These are phyloP conservation scores for Lordiphosa clarofinis DNA, from an alignment of 1,140 invertebrate genomes.

Conservation along the genomic window DNA sequence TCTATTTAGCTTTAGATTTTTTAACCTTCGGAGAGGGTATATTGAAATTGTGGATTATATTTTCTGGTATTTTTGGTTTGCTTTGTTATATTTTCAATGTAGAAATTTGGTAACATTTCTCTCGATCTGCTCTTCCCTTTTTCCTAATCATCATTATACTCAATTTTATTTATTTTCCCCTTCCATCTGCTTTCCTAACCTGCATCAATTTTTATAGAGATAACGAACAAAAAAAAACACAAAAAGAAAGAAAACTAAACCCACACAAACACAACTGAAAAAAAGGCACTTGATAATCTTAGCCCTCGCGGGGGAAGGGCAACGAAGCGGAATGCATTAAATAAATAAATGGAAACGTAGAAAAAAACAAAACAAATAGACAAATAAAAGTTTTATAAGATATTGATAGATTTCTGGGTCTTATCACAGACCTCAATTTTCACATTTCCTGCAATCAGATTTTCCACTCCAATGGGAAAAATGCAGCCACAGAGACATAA, in stretches of 20 bases:
- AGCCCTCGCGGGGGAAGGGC: not conserved
- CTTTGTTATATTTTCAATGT: too few species aligned
- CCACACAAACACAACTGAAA: too few species aligned
- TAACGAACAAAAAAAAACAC: slow-evolving; percentile 12
- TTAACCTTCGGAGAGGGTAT: too few species aligned
- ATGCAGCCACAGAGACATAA: slow-evolving; percentile 5
- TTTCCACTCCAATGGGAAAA: slow-evolving; percentile 46
- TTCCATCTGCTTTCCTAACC: slow-evolving; percentile 40
- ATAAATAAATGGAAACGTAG: slow-evolving; percentile 37
- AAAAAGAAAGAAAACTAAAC: too few species aligned
- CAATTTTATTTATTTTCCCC: slow-evolving; percentile 1
- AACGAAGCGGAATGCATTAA: slow-evolving; percentile 14
- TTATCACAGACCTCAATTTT: slow-evolving; percentile 27
- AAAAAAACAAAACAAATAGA: not conserved
- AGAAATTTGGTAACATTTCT: too few species aligned
- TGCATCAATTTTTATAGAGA: slow-evolving; percentile 53
- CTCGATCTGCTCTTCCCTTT: too few species aligned
- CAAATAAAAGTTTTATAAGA: slow-evolving; percentile 4
- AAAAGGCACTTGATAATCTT: slow-evolving; percentile 52
- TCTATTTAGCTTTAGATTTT: too few species aligned
- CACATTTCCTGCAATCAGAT: slow-evolving; percentile 32
- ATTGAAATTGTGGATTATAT: too few species aligned
- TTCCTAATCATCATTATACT: too few species aligned
- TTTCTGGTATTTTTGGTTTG: too few species aligned
- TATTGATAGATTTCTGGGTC: slow-evolving; percentile 10